Evolutionary conservation across 2,113 vertebrate species (phyloP), one percentile per base, ranked within the genome.

Genomic region (Psilopsiagon aurifrons): DNA sequence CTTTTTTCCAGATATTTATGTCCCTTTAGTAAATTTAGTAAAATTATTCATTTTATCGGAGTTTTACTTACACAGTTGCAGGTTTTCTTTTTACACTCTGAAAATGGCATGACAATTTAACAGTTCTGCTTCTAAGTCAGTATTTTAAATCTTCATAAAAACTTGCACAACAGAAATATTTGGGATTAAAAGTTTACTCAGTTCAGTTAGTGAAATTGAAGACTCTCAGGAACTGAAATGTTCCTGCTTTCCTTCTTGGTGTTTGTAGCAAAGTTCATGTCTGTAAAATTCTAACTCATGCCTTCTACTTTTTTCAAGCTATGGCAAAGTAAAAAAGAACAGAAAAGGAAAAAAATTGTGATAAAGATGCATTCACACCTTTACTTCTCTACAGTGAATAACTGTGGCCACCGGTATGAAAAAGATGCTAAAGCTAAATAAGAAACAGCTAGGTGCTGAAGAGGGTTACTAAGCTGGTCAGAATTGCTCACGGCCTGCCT

Each of bases 1-100:
- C 35, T 57, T 67, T 24, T 3, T 9, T 13, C 33, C 7, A 35
- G 5, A 8, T 43, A 52, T 62, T 77, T 81, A 9, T 41, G 1
- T 41, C 3, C 1, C 10, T 86, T 79, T 75, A 41, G 4, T 24
- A 84, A 66, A 89, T 84, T 62, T 44, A 59, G 2, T 54, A 59
- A 59, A 85, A 71, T 1, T 24, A 11, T 23, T 49, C 0, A 19
- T 67, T 70, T 77, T 66, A 28, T 31, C 11, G 41, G 10, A 18
- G 2, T 17, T 66, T 66, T 17, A 67, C 11, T 54, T 74, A 24
- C 2, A 43, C 1, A 31, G 8, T 15, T 57, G 11, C 0, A 2
- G 15, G 6, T 12, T 0, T 4, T 11, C 28, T 35, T 5, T 35
- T 81, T 83, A 73, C 14, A 24, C 1, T 2, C 10, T 43, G 49